Evolutionary conservation across 2,797 vertebrate species (phyloP).

Genomic region (Hemibagrus guttatus): DNA sequence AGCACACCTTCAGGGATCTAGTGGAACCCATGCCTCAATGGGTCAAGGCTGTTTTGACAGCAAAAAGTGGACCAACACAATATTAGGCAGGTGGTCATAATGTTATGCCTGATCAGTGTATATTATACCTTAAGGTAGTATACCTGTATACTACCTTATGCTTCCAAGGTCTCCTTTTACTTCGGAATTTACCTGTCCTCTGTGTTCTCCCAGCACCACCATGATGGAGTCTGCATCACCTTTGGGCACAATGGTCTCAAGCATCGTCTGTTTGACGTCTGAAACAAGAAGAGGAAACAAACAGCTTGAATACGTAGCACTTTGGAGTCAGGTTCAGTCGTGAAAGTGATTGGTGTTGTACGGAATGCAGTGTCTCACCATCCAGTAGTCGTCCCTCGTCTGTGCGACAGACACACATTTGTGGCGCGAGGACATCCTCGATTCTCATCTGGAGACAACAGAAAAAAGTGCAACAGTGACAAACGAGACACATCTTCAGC

Average conservation of each 20-base stretch:
- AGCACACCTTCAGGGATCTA: too few species aligned
- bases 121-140: too few species aligned
- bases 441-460: constrained; percentile 78
- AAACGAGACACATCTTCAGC: background rate
- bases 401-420: constrained; percentile 84
- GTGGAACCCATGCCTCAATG: too few species aligned
- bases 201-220: constrained; percentile 77
- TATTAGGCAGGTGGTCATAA: too few species aligned
- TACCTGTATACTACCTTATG: too few species aligned
- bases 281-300: background rate
- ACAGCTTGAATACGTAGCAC: background rate
- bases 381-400: constrained; percentile 85
- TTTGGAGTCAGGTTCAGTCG: background rate
- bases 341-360: background rate
- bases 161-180: background rate
- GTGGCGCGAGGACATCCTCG: constrained; percentile 83
- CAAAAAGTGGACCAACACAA: too few species aligned
- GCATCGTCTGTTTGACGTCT: constrained; percentile 86
- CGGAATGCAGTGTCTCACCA: constrained; percentile 67
- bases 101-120: too few species aligned
- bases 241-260: constrained; percentile 89
- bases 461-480: background rate
- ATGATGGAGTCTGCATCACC: constrained; percentile 69
- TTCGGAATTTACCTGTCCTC: constrained; percentile 65
- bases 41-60: too few species aligned